Percentiles rank a stretch among this genome's conserved stretches.
These are phyloP conservation scores for Silurus asotus DNA, from an alignment of 2,113 vertebrate genomes.

Conservation along the genomic window DNA sequence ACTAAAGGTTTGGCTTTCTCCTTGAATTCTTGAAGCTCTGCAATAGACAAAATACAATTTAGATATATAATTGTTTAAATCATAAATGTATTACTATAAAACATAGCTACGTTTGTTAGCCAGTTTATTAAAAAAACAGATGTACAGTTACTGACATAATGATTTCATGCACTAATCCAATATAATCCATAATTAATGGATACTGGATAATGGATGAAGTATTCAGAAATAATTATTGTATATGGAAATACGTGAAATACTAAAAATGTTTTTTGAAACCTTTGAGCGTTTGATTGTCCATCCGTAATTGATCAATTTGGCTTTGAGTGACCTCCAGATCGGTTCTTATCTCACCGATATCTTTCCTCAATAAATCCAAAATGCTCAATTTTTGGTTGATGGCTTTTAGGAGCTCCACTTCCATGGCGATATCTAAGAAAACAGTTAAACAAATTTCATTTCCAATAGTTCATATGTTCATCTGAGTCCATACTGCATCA, in stretches of 20 bases:
- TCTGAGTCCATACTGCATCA: neutral
- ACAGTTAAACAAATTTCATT: neutral
- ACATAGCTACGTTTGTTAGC: neutral
- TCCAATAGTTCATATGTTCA: neutral
- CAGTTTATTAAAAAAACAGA: too few relatives aligned
- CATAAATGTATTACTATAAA: neutral
- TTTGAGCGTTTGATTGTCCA: constrained; percentile 48
- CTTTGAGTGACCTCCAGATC: constrained; percentile 53
- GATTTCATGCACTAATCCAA: neutral
- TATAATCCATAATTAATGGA: neutral
- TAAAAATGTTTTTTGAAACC: constrained; percentile 17
- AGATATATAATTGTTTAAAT: neutral
- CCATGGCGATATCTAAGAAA: constrained; percentile 41
- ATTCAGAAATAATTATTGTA: neutral
- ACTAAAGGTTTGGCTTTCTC: constrained; percentile 54
- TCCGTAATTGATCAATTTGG: constrained; percentile 46
- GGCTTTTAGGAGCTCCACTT: constrained; percentile 51
- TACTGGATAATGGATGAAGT: too few relatives aligned
- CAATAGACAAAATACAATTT: neutral
- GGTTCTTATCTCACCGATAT: constrained; percentile 53
- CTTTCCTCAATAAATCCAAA: constrained; percentile 52
- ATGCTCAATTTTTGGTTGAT: constrained; percentile 55
- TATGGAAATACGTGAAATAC: too few relatives aligned
- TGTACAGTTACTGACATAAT: neutral
- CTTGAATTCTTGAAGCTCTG: constrained; percentile 53